Evolutionary conservation across 37 sponge, comb jelly and placozoan genomes (phyloP), one percentile per base, ranked within the genome.

Genomic region (Bolinopsis microptera): DNA sequence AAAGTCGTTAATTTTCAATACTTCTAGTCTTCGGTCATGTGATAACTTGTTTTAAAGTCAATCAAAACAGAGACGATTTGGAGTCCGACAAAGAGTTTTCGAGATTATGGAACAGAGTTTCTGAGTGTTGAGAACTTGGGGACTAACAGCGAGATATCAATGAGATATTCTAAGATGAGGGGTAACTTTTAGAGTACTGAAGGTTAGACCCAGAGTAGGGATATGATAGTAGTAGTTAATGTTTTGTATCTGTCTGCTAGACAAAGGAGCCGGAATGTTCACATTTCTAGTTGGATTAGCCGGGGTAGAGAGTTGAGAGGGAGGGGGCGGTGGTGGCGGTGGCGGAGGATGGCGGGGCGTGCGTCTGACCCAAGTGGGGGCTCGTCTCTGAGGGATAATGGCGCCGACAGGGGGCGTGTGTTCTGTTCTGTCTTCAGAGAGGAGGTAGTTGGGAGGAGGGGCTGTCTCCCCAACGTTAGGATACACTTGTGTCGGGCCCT

Each of bases 201-300:
- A 86, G 3, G 90, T 86, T 30, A 86, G 48, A 27, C 90, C 90
- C 48, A 86, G 90, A 28, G 90, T 86, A 2, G 90, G 90, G 3
- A 86, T 86, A 27, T 86, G 90, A 30, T 86, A 86, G 90, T 86
- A 86, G 61, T 86, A 86, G 90, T 86, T 86, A 27, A 86, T 33
- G 61, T 86, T 86, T 38, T 41, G 61, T 18, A 86, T 86, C 61
- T 86, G 90, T 38, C 39, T 86, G 31, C 31, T 72, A 72, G 75
- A 30, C 13, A 72, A n/a, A 3, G 80, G 80, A 1, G 80, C 33
- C 3, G 80, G 80, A 77, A 77, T 77, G 80, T 77, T 27, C 21
- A 77, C 27, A 27, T 77, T 27, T 32, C 27, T 77, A 32, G 27
- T 31, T 35, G 33, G 33, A 16, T 32, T 32, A 22, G 32, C 27